Conservation (phyloP, 1,140 invertebrate species). For the Protaetia brevitarsis region DNA sequence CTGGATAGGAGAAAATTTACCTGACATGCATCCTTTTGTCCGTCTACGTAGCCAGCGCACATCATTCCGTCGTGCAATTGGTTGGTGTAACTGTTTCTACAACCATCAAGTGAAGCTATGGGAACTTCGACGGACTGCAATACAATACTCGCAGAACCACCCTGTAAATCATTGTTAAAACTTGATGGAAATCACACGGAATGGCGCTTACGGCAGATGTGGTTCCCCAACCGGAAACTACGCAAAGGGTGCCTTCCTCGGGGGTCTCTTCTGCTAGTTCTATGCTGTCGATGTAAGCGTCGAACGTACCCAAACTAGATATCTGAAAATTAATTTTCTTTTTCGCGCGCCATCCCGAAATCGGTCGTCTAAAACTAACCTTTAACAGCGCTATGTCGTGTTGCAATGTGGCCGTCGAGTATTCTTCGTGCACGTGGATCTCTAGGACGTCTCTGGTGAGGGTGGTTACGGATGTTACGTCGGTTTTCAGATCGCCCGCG, state of each 20-base stretch:
- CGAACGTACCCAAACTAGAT: background rate
- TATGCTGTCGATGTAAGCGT: constrained; percentile 26
- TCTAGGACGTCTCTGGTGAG: constrained; percentile 28
- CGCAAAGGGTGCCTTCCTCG: background rate
- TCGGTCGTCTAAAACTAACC: constrained; percentile 22
- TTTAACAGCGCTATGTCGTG: constrained; percentile 32
- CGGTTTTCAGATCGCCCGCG: constrained; percentile 28
- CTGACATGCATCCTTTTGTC: constrained; percentile 71
- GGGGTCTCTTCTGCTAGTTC: constrained; percentile 23
- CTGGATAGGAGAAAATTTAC: too few relatives aligned
- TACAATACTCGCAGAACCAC: background rate
- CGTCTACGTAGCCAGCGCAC: constrained; percentile 49
- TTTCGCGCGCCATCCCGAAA: background rate
- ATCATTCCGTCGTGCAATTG: constrained; percentile 39
- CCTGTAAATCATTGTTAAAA: background rate
- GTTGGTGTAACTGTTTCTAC: background rate
- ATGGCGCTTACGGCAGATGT: constrained; percentile 9
- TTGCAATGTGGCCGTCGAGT: constrained; percentile 20
- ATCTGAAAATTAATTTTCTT: background rate
- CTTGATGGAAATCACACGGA: too few relatives aligned
- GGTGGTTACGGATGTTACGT: background rate
- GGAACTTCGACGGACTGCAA: background rate
- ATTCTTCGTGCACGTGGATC: constrained; percentile 28
- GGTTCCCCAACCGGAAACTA: constrained; percentile 17
- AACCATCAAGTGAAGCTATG: background rate